phyloP scores from a whole-genome alignment of 1,140 invertebrate genomes.

The Leptonema lineaticorne region DNA sequence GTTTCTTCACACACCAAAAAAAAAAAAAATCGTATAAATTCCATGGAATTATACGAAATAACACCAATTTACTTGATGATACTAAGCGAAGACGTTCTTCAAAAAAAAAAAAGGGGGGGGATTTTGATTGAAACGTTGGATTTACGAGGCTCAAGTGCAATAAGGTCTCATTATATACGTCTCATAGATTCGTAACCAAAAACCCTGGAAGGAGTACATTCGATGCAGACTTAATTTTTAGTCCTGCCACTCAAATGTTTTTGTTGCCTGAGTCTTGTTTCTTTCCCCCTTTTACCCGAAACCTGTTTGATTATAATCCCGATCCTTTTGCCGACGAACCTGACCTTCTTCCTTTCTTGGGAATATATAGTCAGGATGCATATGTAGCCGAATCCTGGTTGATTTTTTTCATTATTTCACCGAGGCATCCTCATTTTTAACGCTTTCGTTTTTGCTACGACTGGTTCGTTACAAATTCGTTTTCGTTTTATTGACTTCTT shows the following conservation, averaged over 20 bases:
- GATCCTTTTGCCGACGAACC: neutral
- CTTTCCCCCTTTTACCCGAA: neutral
- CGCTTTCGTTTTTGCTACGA: neutral
- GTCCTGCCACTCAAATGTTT: constrained; percentile 9
- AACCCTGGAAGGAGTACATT: neutral
- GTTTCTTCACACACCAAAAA: too few species aligned
- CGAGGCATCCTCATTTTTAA: neutral
- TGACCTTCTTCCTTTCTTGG: neutral
- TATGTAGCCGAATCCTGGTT: neutral
- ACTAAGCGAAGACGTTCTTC: too few species aligned
- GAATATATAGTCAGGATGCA: neutral
- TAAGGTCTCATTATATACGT: too few species aligned
- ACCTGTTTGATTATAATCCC: constrained; percentile 14
- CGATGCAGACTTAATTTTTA: neutral
- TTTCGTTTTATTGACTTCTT: neutral
- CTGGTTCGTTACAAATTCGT: neutral
- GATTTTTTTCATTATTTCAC: neutral
- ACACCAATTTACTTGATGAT: too few species aligned
- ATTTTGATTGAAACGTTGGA: too few species aligned
- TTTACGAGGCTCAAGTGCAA: too few species aligned
- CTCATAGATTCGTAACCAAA: too few species aligned
- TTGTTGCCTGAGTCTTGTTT: constrained; percentile 2
- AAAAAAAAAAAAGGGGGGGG: too few species aligned
- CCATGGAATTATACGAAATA: too few species aligned
- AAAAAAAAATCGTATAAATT: too few species aligned